Conservation (phyloP, 2,113 vertebrate species). For the Amazona vittata region DNA sequence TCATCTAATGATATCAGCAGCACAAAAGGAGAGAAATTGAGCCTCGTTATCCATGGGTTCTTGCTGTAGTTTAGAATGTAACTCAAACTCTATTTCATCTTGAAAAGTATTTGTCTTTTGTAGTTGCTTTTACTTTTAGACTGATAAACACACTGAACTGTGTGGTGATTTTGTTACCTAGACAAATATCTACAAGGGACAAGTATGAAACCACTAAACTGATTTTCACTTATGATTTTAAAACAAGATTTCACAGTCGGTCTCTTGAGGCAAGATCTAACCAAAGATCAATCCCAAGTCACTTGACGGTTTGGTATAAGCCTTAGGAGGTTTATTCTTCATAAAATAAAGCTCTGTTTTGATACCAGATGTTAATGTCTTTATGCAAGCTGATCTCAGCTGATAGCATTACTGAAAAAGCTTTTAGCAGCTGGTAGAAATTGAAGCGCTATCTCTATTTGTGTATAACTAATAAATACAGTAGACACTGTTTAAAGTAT, state of each 20-base stretch:
- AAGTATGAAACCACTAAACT: background rate
- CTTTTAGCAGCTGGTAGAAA: background rate
- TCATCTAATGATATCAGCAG: background rate
- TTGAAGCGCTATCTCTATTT: background rate
- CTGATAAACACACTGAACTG: background rate
- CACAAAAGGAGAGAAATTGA: background rate
- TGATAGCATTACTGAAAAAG: background rate
- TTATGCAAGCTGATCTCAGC: background rate
- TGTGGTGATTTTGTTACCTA: background rate
- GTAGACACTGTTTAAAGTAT: background rate
- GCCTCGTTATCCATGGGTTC: background rate
- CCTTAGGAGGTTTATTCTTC: background rate
- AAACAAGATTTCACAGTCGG: background rate
- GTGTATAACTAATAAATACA: background rate
- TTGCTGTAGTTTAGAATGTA: background rate
- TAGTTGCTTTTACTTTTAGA: conserved; percentile 22
- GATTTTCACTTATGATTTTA: conserved; percentile 9
- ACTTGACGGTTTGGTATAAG: background rate
- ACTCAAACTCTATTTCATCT: background rate
- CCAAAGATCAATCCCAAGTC: background rate
- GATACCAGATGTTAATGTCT: background rate
- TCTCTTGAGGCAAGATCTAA: background rate
- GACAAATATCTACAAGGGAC: background rate
- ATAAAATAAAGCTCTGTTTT: conserved; percentile 5
- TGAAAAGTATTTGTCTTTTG: background rate